Conservation (phyloP, 1,140 invertebrate genomes). For the Bombus cullumanus region DNA sequence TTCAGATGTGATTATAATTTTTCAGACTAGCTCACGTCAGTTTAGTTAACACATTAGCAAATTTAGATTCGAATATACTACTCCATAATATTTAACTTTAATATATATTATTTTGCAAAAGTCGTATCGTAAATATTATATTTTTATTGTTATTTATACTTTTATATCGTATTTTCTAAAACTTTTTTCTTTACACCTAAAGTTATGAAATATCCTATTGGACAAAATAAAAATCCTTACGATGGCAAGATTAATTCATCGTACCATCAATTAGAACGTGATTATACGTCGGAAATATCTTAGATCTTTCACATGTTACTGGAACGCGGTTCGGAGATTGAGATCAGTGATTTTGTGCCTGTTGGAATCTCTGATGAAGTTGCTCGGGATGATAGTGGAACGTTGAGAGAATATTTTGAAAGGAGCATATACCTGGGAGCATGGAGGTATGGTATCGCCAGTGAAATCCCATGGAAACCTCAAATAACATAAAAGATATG, state of each 20-base stretch:
- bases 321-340: neutral
- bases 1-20: too few species aligned
- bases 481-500: neutral
- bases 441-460: neutral
- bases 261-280: neutral
- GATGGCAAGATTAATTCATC: neutral
- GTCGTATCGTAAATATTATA: too few species aligned
- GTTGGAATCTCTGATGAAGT: neutral
- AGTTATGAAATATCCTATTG: neutral
- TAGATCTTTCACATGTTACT: neutral
- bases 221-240: neutral
- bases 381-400: neutral
- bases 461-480: conserved; percentile 1
- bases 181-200: neutral
- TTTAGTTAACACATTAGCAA: too few species aligned
- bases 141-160: too few species aligned
- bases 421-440: neutral
- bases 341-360: neutral
- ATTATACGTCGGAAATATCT: neutral
- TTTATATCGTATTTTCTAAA: neutral
- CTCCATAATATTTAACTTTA: too few species aligned
- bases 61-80: too few species aligned
- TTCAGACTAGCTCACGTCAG: too few species aligned
- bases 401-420: conserved; percentile 4
- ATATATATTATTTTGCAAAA: too few species aligned